Percentiles rank a stretch among this genome's conserved stretches.
phyloP scores from a whole-genome alignment of 1,140 invertebrate species.

The Macrobrachium nipponense region DNA sequence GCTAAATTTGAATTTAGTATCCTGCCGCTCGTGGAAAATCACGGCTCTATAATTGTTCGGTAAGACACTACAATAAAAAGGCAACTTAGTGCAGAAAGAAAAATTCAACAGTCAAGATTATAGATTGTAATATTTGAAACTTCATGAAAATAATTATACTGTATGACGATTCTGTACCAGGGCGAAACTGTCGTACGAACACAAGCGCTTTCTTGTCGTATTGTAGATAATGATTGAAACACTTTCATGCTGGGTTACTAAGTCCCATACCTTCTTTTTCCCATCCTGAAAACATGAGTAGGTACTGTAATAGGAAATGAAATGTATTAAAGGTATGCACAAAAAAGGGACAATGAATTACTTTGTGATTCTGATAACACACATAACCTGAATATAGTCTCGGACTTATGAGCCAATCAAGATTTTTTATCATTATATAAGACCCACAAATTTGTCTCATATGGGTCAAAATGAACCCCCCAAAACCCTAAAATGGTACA shows the following conservation, averaged over 20 bases:
- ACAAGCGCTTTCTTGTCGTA: constrained; percentile 80
- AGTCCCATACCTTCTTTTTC: constrained; percentile 71
- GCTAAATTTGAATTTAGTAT: no score
- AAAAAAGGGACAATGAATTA: neutral
- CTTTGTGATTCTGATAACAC: neutral
- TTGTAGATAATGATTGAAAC: constrained; percentile 90
- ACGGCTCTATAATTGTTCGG: no score
- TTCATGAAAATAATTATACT: neutral
- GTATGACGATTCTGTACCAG: constrained; percentile 67
- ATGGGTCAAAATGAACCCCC: no score
- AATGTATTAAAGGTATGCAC: neutral
- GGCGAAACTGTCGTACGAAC: constrained; percentile 92
- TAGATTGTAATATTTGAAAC: neutral
- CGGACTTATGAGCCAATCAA: no score
- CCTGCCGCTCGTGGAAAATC: no score
- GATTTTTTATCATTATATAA: no score
- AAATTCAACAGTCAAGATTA: neutral
- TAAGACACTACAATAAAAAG: no score
- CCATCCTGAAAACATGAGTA: constrained; percentile 69
- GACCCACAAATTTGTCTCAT: no score
- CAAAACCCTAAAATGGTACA: no score
- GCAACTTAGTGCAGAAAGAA: neutral
- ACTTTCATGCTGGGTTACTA: constrained; percentile 72
- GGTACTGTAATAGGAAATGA: neutral
- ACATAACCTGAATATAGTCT: no score